Conservation (phyloP, 1,140 invertebrate species). For the Copidosoma floridanum region DNA sequence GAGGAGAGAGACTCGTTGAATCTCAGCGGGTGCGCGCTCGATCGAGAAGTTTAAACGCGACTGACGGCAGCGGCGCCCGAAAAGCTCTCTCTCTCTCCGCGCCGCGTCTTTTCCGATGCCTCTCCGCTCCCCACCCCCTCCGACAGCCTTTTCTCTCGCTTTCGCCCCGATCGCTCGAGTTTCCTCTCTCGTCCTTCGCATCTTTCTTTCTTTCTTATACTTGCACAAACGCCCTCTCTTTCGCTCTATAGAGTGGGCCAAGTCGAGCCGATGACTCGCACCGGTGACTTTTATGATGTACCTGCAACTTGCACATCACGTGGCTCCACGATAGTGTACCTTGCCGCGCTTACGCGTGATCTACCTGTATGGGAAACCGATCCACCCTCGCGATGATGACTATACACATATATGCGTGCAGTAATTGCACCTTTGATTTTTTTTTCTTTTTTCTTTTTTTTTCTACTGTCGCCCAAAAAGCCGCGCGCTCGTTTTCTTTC, state of each 20-base stretch:
- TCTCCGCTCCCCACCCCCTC: constrained; percentile 36
- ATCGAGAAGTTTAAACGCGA: constrained; percentile 51
- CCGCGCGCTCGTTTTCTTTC: neutral
- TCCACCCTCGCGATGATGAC: too few species aligned
- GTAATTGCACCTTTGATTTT: constrained; percentile 12
- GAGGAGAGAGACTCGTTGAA: too few species aligned
- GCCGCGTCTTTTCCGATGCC: constrained; percentile 39
- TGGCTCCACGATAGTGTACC: too few species aligned
- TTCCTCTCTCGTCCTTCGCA: constrained; percentile 28
- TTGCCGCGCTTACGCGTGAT: too few species aligned
- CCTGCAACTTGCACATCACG: too few species aligned
- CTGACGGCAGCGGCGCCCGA: constrained; percentile 42
- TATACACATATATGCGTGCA: too few species aligned
- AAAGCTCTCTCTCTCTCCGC: constrained; percentile 43
- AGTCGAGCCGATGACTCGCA: too few species aligned
- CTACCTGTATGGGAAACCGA: too few species aligned
- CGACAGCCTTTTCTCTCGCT: constrained; percentile 39
- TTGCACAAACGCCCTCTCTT: constrained; percentile 9
- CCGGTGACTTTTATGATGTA: too few species aligned
- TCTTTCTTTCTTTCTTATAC: constrained; percentile 3
- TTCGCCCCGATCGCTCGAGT: constrained; percentile 31
- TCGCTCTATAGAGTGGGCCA: too few species aligned
- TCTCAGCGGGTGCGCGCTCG: constrained; percentile 46
- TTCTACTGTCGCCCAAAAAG: constrained; percentile 13
- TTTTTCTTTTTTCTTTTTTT: neutral